phyloP scores from a whole-genome alignment of 2,888 invertebrate species.

The Drosophila planitibia region DNA sequence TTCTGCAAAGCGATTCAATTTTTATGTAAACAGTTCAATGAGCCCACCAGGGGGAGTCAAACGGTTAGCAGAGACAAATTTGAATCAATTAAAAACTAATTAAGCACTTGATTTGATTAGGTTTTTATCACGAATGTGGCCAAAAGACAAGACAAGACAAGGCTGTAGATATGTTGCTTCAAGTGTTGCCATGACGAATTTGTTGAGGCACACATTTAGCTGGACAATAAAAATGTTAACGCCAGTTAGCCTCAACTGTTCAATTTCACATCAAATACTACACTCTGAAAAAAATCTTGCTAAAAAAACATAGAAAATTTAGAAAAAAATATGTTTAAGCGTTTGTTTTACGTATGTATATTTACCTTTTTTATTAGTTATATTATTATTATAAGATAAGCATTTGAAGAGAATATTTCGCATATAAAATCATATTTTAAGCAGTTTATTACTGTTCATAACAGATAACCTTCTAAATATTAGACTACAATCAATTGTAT shows the following conservation, averaged over 20 bases:
- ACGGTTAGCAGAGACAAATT: constrained; percentile 6
- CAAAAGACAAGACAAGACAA: constrained; percentile 5
- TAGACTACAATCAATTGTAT: no score
- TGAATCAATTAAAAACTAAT: constrained; percentile 69
- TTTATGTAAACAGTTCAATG: constrained; percentile 69
- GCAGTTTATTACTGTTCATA: no score
- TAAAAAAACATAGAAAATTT: neutral
- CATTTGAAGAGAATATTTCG: no score
- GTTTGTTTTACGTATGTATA: no score
- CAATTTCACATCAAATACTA: neutral
- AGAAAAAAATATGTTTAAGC: no score
- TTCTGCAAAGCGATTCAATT: constrained; percentile 60
- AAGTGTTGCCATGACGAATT: constrained; percentile 1
- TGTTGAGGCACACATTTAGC: neutral
- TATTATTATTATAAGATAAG: no score
- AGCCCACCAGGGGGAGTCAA: constrained; percentile 24
- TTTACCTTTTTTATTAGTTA: no score
- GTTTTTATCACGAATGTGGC: constrained; percentile 25
- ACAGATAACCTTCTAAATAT: no score
- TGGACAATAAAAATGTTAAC: neutral
- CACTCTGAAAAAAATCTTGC: neutral
- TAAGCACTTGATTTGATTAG: constrained; percentile 63
- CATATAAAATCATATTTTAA: no score
- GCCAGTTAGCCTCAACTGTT: neutral
- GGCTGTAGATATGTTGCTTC: neutral